phyloP scores from a whole-genome alignment of 2,113 vertebrate genomes.

The Desmodus rotundus region DNA sequence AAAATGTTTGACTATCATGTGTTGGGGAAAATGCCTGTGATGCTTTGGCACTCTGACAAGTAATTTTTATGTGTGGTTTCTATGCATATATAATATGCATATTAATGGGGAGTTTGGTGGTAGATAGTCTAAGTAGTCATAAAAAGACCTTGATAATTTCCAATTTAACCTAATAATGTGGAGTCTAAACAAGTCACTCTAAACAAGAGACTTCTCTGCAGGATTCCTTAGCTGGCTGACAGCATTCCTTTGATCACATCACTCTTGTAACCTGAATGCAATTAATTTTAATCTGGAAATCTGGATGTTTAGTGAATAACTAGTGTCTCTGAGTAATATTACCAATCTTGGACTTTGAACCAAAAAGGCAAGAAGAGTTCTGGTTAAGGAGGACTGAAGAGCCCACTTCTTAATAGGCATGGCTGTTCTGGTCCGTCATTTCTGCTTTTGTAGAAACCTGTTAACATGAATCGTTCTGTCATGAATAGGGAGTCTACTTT shows the following conservation, averaged over 20 bases:
- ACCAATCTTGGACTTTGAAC: not conserved
- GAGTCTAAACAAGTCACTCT: not conserved
- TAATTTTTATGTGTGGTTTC: not conserved
- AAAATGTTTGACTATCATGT: not conserved
- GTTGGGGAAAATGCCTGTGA: not conserved
- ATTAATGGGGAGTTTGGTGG: not conserved
- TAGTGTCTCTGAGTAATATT: not conserved
- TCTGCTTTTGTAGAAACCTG: not conserved
- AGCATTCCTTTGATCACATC: not conserved
- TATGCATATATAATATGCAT: not conserved
- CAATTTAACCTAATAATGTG: not conserved
- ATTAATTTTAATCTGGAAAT: slow-evolving; percentile 23
- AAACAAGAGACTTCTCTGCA: not conserved
- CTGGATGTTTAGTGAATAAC: not conserved
- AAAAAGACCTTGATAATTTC: not conserved
- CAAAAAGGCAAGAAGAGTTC: not conserved
- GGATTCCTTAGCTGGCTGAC: not conserved
- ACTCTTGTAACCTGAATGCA: not conserved
- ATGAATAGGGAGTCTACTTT: not conserved
- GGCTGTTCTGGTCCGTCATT: not conserved
- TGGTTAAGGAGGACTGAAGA: not conserved
- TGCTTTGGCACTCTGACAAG: not conserved
- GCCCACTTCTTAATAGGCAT: not conserved
- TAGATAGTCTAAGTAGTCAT: not conserved
- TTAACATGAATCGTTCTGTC: not conserved